A percentile compares a stretch with the other conserved stretches of the same genome.
phyloP scores from a whole-genome alignment of 1,140 invertebrate genomes.

The Eurosta solidaginis region DNA sequence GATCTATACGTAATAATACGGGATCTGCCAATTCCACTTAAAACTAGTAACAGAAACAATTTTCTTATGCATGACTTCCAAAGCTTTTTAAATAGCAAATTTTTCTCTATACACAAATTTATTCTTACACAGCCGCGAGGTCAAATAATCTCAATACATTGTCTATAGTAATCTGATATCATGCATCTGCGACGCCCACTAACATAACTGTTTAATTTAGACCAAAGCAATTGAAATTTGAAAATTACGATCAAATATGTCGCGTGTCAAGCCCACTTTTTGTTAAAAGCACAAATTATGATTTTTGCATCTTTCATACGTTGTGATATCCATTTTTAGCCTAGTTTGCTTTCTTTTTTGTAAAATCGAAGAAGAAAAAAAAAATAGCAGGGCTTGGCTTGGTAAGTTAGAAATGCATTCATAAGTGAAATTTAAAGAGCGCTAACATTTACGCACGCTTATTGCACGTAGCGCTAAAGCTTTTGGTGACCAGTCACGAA shows the following conservation, averaged over 20 bases:
- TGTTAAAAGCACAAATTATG: not conserved
- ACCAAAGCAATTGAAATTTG: constrained; percentile 6
- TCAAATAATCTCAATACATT: too few relatives aligned
- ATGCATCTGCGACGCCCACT: not conserved
- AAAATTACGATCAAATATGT: constrained; percentile 16
- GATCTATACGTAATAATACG: too few relatives aligned
- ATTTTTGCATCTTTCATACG: not conserved
- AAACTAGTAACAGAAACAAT: too few relatives aligned
- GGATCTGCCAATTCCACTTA: too few relatives aligned
- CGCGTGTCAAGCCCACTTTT: constrained; percentile 17
- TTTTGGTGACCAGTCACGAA: not conserved
- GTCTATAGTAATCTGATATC: too few relatives aligned
- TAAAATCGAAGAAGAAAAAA: not conserved
- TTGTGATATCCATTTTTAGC: not conserved
- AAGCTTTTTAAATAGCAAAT: too few relatives aligned
- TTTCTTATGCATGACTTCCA: too few relatives aligned
- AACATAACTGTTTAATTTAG: not conserved
- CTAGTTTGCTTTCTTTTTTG: not conserved
- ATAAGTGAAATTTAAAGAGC: not conserved
- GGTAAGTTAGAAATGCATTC: too few relatives aligned
- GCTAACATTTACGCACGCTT: not conserved
- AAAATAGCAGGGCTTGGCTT: too few relatives aligned
- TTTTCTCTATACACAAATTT: too few relatives aligned
- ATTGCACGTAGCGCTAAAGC: not conserved
- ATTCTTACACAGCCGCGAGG: too few relatives aligned